These are phyloP conservation scores for Orycteropus afer DNA, from an alignment of 2,113 vertebrate species.

Conservation along the genomic window DNA sequence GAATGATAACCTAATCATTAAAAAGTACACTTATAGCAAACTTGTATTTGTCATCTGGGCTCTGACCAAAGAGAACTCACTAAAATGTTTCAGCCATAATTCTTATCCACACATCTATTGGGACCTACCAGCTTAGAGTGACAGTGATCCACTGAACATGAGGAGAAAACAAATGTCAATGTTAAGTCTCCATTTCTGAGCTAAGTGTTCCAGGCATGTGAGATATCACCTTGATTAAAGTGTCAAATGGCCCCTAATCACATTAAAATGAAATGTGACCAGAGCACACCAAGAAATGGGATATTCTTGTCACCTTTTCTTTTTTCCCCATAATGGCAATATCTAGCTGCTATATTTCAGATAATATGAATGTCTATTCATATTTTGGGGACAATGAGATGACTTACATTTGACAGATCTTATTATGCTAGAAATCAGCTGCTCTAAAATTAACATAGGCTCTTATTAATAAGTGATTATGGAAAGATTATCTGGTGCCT, in stretches of 20 bases:
- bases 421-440: constrained; percentile 77
- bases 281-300: constrained; percentile 57
- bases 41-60: not conserved
- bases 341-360: constrained; percentile 71
- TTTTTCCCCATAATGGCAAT: constrained; percentile 77
- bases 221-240: constrained; percentile 77
- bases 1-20: not conserved
- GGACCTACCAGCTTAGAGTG: not conserved
- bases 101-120: not conserved
- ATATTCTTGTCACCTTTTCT: constrained; percentile 76
- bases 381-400: constrained; percentile 67
- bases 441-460: constrained; percentile 73
- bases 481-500: not conserved
- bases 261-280: constrained; percentile 79
- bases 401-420: constrained; percentile 83
- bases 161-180: constrained; percentile 31
- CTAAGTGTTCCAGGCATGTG: constrained; percentile 36
- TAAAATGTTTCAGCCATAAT: constrained; percentile 23
- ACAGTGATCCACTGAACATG: not conserved
- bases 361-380: constrained; percentile 80
- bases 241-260: constrained; percentile 77
- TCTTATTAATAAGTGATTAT: constrained; percentile 74
- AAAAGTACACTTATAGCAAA: not conserved
- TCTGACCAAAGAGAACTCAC: not conserved
- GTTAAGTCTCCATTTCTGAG: constrained; percentile 2